These are phyloP conservation scores for Peromyscus polionotus DNA, from an alignment of 2,113 vertebrate genomes.

Conservation along the genomic window DNA sequence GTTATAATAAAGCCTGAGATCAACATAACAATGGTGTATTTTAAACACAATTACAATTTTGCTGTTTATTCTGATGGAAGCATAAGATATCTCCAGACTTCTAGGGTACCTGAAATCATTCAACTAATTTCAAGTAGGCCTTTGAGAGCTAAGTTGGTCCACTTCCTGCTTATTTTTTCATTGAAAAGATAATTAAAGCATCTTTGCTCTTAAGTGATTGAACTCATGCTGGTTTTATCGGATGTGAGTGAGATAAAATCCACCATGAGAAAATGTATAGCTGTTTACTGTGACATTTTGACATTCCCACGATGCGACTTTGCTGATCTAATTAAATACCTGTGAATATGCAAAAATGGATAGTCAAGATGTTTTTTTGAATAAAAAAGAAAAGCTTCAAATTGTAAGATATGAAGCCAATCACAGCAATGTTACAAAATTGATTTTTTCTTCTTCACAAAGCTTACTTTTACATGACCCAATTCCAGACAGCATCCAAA, in stretches of 20 bases:
- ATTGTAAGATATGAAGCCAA: conserved; percentile 60
- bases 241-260: conserved; percentile 61
- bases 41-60: conserved; percentile 38
- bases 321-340: conserved; percentile 47
- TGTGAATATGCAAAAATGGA: conserved; percentile 55
- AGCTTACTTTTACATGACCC: conserved; percentile 81
- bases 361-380: neutral
- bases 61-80: neutral
- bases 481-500: conserved; percentile 76
- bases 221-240: conserved; percentile 57
- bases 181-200: conserved; percentile 62
- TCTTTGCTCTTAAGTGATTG: conserved; percentile 63
- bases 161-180: conserved; percentile 58
- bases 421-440: conserved; percentile 77
- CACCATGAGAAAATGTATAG: conserved; percentile 60
- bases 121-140: conserved; percentile 16
- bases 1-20: neutral
- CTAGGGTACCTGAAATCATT: conserved; percentile 1
- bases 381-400: neutral
- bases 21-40: neutral
- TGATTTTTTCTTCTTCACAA: conserved; percentile 84
- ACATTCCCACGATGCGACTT: neutral
- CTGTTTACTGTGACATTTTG: conserved; percentile 16
- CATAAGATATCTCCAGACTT: neutral
- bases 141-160: neutral